Conservation (phyloP, 2,888 invertebrate genomes). For the Dendrolimus pini region DNA sequence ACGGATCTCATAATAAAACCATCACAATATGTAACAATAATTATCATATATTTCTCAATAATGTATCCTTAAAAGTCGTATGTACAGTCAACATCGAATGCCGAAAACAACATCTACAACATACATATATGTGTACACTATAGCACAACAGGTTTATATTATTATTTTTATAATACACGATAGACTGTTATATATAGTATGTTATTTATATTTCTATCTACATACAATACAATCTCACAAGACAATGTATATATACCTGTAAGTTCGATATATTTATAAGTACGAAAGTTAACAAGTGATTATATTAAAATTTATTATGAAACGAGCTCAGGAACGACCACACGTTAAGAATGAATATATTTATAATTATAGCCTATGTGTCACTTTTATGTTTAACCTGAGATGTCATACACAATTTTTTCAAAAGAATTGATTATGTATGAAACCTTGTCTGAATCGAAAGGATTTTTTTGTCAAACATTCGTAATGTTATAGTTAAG, state of each 20-base stretch:
- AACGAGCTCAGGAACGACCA: too few species aligned
- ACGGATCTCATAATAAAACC: conserved; percentile 24
- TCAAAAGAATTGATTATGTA: too few species aligned
- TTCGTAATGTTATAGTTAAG: too few species aligned
- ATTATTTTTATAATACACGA: background rate
- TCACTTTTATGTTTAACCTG: too few species aligned
- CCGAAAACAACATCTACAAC: conserved; percentile 56
- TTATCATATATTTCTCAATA: conserved; percentile 40
- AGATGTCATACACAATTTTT: too few species aligned
- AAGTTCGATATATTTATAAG: background rate
- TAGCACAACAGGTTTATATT: conserved; percentile 52
- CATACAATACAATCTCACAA: conserved; percentile 2
- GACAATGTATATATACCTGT: background rate
- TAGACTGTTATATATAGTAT: background rate
- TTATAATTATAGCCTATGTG: too few species aligned
- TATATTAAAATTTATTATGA: background rate
- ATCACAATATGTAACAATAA: conserved; percentile 52
- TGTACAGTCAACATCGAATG: conserved; percentile 64
- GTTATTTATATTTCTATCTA: conserved; percentile 1
- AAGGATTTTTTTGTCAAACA: too few species aligned
- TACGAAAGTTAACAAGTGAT: background rate
- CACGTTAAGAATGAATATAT: too few species aligned
- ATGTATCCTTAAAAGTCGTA: conserved; percentile 62
- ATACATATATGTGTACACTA: conserved; percentile 42
- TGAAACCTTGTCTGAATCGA: too few species aligned